A percentile compares a stretch with the other conserved stretches of the same genome.
Evolutionary conservation across 2,888 invertebrate genomes (phyloP).

Genomic region (Apamea epomidion): DNA sequence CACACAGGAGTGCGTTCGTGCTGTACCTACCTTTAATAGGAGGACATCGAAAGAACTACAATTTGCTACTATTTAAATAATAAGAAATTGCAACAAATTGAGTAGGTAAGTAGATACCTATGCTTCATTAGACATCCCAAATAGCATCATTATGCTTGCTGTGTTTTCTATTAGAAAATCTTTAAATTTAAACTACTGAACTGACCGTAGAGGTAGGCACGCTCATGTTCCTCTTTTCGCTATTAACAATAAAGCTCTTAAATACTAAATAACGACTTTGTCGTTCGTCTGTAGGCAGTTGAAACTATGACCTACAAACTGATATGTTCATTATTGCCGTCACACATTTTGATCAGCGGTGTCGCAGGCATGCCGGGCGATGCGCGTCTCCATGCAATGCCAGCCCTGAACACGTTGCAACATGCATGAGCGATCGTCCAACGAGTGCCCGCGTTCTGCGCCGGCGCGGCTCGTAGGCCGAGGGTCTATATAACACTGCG

Average conservation of each 20-base stretch:
- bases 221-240: constrained; percentile 68
- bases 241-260: constrained; percentile 74
- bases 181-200: constrained; percentile 36
- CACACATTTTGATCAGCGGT: constrained; percentile 72
- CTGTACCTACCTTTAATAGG: constrained; percentile 30
- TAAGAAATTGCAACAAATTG: constrained; percentile 10
- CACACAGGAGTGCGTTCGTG: constrained; percentile 21
- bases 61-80: neutral
- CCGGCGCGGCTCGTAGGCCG: constrained; percentile 44
- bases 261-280: constrained; percentile 83
- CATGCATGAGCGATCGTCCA: constrained; percentile 70
- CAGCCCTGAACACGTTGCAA: constrained; percentile 75
- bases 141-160: neutral
- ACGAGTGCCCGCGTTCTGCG: constrained; percentile 70
- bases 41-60: neutral
- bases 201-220: constrained; percentile 72
- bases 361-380: constrained; percentile 83
- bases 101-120: neutral
- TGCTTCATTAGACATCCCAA: constrained; percentile 7
- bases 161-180: constrained; percentile 3
- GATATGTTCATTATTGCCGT: constrained; percentile 88
- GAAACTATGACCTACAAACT: constrained; percentile 79
- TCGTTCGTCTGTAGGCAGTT: constrained; percentile 75
- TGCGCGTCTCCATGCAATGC: constrained; percentile 76
- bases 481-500: constrained; percentile 86